These are phyloP conservation scores for Ectropis grisescens DNA, from an alignment of 1,140 invertebrate species.

Conservation along the genomic window DNA sequence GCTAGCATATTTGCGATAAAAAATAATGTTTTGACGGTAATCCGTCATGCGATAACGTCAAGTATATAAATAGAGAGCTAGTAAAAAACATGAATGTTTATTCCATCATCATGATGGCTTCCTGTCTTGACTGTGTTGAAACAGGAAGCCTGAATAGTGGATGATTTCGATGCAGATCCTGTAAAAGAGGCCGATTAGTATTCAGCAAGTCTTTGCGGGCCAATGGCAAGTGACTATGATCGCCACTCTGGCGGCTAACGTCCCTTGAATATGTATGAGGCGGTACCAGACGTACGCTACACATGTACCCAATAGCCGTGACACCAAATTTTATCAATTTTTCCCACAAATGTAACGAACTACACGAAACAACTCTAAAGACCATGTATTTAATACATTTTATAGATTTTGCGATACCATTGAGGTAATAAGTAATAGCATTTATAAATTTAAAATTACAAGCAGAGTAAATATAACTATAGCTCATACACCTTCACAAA, in stretches of 20 bases:
- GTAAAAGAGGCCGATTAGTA: constrained; percentile 46
- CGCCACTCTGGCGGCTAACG: constrained; percentile 29
- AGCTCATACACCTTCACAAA: too few species aligned
- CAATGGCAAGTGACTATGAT: constrained; percentile 50
- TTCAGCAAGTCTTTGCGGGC: constrained; percentile 52
- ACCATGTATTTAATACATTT: too few species aligned
- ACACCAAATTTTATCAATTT: too few species aligned
- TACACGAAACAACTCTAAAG: too few species aligned
- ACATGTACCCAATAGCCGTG: constrained; percentile 46
- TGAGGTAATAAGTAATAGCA: too few species aligned
- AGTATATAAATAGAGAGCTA: constrained; percentile 10
- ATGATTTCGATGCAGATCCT: constrained; percentile 59
- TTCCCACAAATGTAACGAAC: too few species aligned
- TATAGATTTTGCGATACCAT: too few species aligned
- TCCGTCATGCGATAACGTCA: constrained; percentile 15
- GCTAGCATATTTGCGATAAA: constrained; percentile 5
- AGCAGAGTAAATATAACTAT: too few species aligned
- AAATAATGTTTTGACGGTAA: constrained; percentile 9
- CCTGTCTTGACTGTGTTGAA: constrained; percentile 23
- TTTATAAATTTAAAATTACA: too few species aligned
- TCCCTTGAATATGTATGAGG: constrained; percentile 58
- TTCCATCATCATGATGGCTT: constrained; percentile 23
- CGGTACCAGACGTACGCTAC: constrained; percentile 29
- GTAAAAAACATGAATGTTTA: constrained; percentile 10
- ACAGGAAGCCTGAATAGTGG: constrained; percentile 51